Base-by-base conservation (phyloP, 1,140 invertebrate species). In the Mycetomoellerius zeteki region DNA sequence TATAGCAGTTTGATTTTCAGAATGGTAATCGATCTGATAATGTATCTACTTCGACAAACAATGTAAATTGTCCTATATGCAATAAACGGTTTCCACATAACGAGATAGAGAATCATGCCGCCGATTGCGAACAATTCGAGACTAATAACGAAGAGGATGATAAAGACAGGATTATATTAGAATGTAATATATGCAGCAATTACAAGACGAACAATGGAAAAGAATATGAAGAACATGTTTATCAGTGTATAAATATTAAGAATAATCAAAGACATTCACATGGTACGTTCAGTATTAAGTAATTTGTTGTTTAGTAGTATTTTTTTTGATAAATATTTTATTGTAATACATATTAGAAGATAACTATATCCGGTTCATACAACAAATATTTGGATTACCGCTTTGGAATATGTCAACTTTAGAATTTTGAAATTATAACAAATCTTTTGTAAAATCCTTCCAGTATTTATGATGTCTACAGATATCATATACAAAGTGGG, bases 1-100 rank as follows among this genome's bases (percentile, higher is more conserved):
- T 54, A 73, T 86, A 90, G 89, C 58, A 78, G 6, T 16, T 19
- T 56, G n/a, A 43, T 33, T 14, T 19, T 10, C 56, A 54, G 10
- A 54, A 78, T 58, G 30, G 54, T 69, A 56, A n/a, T 19, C 50
- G 24, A 12, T 14, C 67, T 50, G 37, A 73, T 80, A 62, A 24
- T 3, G 73, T 58, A 37, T 33, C 33, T 76, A 56, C 56, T 85
- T 30, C n/a, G n/a, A 43, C 21, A 43, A 81, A 67, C n/a, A 71
- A 84, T 56, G 19, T 88, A 47, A 84, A 52, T 37, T 94, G 93
- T 80, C 93, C 93, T 8, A 93, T 94, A 54, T 94, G 93, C 75
- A 89, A 91, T 60, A 87, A 89, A 54, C 60, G 3, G 10, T 94
- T 93, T 56, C 69, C 88, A 30, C 37, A 6, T 33, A 65, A 89